A percentile compares a stretch with the other conserved stretches of the same genome.
Evolutionary conservation across 2,888 invertebrate species (phyloP).

Genomic region (Notocelia uddmanniana): DNA sequence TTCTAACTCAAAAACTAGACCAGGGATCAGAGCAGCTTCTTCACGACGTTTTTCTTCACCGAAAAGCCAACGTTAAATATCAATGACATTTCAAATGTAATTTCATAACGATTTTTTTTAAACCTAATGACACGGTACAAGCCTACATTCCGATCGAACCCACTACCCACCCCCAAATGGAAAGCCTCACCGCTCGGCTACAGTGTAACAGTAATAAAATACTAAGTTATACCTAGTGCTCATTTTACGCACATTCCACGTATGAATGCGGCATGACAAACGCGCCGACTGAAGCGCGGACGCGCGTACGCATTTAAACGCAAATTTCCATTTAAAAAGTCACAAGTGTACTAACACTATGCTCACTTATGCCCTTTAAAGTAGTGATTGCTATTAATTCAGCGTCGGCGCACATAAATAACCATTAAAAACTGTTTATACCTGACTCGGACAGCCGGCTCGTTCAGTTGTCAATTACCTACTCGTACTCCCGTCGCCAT

Average conservation of each 20-base stretch:
- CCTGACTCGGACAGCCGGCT: slow-evolving; percentile 65
- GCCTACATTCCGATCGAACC: too few species aligned
- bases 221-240: background rate
- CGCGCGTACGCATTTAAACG: slow-evolving; percentile 30
- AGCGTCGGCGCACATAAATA: slow-evolving; percentile 63
- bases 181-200: too few species aligned
- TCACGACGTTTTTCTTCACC: too few species aligned
- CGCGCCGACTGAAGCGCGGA: slow-evolving; percentile 28
- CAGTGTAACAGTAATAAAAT: background rate
- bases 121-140: too few species aligned
- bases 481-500: slow-evolving; percentile 45
- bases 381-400: slow-evolving; percentile 31
- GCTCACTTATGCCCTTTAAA: slow-evolving; percentile 28
- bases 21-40: too few species aligned
- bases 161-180: too few species aligned
- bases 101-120: too few species aligned
- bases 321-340: slow-evolving; percentile 11
- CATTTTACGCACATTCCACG: slow-evolving; percentile 2
- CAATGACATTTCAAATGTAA: too few species aligned
- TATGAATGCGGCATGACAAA: slow-evolving; percentile 31
- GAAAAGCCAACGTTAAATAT: too few species aligned
- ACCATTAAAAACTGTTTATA: slow-evolving; percentile 77
- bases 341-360: background rate
- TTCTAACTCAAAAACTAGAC: too few species aligned
- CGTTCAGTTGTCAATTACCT: slow-evolving; percentile 81